Evolutionary conservation across 2,113 vertebrate species (phyloP).

Genomic region (Amblyopsis rosae): DNA sequence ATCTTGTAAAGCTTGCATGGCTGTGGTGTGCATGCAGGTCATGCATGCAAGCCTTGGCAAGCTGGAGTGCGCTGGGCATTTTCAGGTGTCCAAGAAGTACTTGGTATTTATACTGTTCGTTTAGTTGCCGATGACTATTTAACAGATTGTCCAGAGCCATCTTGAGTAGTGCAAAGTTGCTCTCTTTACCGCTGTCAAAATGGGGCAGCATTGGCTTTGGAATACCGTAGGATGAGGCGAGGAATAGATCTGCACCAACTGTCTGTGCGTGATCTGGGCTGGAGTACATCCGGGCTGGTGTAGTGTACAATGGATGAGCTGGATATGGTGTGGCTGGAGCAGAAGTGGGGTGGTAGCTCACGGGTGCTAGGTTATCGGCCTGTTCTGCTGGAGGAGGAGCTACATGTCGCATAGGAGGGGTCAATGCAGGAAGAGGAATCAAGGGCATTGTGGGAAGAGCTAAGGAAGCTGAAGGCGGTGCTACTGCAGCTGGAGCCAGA

Average conservation of each 20-base stretch:
- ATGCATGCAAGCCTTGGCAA: conserved; percentile 2
- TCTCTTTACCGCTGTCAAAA: not conserved
- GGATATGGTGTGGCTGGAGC: too few relatives aligned
- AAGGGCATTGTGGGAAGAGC: too few relatives aligned
- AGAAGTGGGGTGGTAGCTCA: too few relatives aligned
- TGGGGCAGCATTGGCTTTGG: not conserved
- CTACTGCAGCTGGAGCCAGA: not conserved
- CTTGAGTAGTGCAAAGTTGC: not conserved
- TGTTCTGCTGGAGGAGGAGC: too few relatives aligned
- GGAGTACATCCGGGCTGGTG: not conserved
- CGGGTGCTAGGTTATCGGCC: too few relatives aligned
- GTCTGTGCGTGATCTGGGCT: not conserved
- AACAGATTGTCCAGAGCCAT: not conserved
- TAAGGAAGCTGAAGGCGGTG: too few relatives aligned
- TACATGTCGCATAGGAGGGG: too few relatives aligned
- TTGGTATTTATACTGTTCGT: not conserved
- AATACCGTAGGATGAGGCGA: not conserved
- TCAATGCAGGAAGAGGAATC: too few relatives aligned
- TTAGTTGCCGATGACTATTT: not conserved
- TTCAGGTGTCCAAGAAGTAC: not conserved
- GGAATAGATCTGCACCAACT: not conserved
- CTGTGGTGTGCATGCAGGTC: conserved; percentile 5
- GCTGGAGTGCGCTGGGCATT: not conserved
- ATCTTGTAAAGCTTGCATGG: conserved; percentile 15
- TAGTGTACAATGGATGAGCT: not conserved